These are phyloP conservation scores for Synanthedon andrenaeformis DNA, from an alignment of 2,888 invertebrate genomes.

Conservation along the genomic window DNA sequence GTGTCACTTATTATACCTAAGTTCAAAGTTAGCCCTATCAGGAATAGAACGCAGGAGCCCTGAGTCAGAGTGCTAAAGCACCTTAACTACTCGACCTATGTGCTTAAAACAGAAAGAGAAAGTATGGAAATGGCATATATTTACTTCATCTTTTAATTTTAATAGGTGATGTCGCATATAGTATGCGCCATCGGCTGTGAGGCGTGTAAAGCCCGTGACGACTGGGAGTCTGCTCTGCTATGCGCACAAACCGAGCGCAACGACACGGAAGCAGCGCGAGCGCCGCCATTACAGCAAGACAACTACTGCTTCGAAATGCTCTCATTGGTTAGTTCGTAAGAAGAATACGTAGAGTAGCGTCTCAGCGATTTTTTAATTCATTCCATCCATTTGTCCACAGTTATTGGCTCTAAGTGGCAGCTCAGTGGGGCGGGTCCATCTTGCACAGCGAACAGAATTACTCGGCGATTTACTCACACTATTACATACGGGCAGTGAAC, in stretches of 20 bases:
- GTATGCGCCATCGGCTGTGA: slow-evolving; percentile 93
- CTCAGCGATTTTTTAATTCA: background rate
- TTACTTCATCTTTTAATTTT: background rate
- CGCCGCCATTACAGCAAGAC: slow-evolving; percentile 65
- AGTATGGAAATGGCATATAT: too few species aligned
- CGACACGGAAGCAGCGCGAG: slow-evolving; percentile 22
- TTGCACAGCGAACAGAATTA: slow-evolving; percentile 89
- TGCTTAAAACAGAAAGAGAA: too few species aligned
- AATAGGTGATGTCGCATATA: slow-evolving; percentile 86
- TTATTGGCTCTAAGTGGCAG: slow-evolving; percentile 92
- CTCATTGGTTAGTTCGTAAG: slow-evolving; percentile 76
- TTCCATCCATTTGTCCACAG: slow-evolving; percentile 18
- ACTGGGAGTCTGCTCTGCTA: slow-evolving; percentile 80
- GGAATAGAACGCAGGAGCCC: too few species aligned
- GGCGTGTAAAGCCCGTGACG: slow-evolving; percentile 86
- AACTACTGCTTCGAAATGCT: slow-evolving; percentile 99
- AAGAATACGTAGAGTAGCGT: background rate
- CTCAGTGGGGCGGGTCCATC: slow-evolving; percentile 87
- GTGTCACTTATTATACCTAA: background rate
- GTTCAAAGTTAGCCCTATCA: background rate
- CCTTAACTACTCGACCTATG: too few species aligned
- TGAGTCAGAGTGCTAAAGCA: too few species aligned
- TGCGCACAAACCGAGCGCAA: slow-evolving; percentile 34
- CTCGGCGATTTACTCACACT: slow-evolving; percentile 87
- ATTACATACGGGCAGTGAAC: slow-evolving; percentile 92